Base-by-base conservation (phyloP, 2,888 invertebrate species). In the Drosophila pseudotalamancana region DNA sequence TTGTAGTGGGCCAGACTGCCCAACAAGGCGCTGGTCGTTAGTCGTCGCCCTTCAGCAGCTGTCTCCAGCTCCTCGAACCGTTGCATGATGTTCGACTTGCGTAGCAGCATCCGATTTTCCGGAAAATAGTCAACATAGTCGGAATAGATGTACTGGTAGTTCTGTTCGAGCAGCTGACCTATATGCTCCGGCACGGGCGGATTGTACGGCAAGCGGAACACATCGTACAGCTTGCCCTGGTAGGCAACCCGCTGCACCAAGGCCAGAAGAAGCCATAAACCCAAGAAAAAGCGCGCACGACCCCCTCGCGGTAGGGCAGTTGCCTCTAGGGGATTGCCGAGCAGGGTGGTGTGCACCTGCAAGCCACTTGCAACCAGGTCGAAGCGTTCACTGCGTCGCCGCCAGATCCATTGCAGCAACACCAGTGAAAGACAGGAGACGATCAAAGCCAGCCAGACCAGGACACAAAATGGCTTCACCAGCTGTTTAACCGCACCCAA, bases 211-310 rank as follows among this genome's bases (percentile, higher is more conserved):
- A 67, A 25, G 0, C 90, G 87, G 40, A 90, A 72, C 1, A 83
- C 81, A 25, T 90, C 89, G 29, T 81, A 90, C 6, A 90, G 37
- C 51, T 90, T 89, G 12, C 89, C 90, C 68, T 90, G 90, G 54
- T 91, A 91, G 11, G 88, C 87, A 8, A 78, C 88, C 0, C 91
- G 87, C n/a, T 90, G 57, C 6, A 91, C 76, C n/a, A 91, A 37
- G 0, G 86, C 81, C 4, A 77, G 48, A 2, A 89, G 39, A 3
- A 91, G 19, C 90, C 90, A 90, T 3, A 57, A 6, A 6, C 72
- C 65, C 0, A 90, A 19, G 1, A 86, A 45, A 6, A 71, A 61
- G 1, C 89, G 83, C 0, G 85, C 74, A 27, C 74, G 65, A 3
- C 62, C 64, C 2, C 59, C 43, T 0, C 55, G 62, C 0, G 90